Evolutionary conservation across 2,888 invertebrate species (phyloP), one percentile per base, ranked within the genome.

Genomic region (Branchinecta sandiegonensis): DNA sequence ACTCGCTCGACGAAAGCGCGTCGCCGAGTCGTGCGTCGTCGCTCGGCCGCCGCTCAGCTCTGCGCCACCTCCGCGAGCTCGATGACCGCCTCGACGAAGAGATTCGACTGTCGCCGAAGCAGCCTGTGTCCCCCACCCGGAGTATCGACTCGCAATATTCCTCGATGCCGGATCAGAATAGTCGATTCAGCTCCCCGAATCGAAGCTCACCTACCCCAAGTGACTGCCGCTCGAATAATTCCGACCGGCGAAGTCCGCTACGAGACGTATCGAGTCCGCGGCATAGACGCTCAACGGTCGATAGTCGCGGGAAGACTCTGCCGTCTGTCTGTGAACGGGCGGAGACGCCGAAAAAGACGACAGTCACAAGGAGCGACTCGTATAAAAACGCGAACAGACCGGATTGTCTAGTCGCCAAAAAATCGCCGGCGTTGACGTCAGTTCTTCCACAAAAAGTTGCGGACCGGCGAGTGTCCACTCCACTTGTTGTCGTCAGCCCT

Each of bases 61-160:
- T 56, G 9, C n/a, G 63, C 14, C 63, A 56, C 12, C 63, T 56
- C 8, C 63, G 63, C 14, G 63, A 56, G 63, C 63, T 56, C 23
- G 63, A 56, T 56, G 63, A 56, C n/a, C n/a, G 63, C n/a, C 11
- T 56, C 9, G 63, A 56, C 8, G 23, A n/a, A n/a, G 63, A 56
- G 23, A 56, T 56, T 17, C 63, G 23, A 56, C n/a, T 9, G 14
- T 9, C 63, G 8, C 63, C n/a, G 10, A 56, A 56, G 63, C 63
- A 56, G 11, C 63, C 63, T 17, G 63, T 56, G 46, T 69, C 69
- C 65, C 69, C 69, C 12, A 68, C 69, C 23, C 69, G 65, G 66
- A 69, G 69, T 65, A 47, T 65, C 12, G 69, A 69, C n/a, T 69
- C 69, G 12, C 66, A 65, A 23, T 69, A 69, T 46, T 69, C 69